Base-by-base conservation (phyloP, 2,888 invertebrate genomes). In the Brachylomia viminalis region DNA sequence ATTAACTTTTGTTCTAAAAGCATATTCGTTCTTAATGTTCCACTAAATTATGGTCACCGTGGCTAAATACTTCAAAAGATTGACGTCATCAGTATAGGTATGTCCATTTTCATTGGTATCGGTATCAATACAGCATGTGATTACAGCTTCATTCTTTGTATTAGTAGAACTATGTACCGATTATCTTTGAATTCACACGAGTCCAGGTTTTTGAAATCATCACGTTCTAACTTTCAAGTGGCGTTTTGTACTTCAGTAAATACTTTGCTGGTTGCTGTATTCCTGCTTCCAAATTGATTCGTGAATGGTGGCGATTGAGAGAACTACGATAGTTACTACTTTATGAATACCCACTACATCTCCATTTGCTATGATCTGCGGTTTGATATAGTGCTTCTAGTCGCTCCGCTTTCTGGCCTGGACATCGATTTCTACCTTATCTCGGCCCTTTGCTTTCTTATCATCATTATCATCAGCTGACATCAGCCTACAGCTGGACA, bases 41-140 rank as follows among this genome's bases (percentile, higher is more conserved):
- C 38, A 72, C 75, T 80, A 71, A 77, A 75, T 73, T 88, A 91
- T 86, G 84, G 82, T 77, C 54, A 77, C 88, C 83, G 87, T 82
- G 78, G 81, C 91, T 85, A 89, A 92, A 91, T 88, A 67, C 82
- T 86, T 84, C 88, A 88, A 89, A 88, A 86, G 84, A 82, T 88
- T 89, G 90, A 91, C 90, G 91, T 91, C 90, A 91, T 78, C 80
- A 72, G 59, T 23, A 11, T 71, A 45, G 67, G 59, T 86, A 72
- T 79, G 33, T 71, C 45, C 72, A 58, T 79, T 79, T 76, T 61
- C 81, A 72, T 76, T 77, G 27, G 75, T 67, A 79, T 77, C 49
- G 59, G 49, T 77, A 80, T 83, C 75, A 65, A 76, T 72, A 76
- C 62, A 69, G 42, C 58, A 77, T 75, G 69, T 78, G 65, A 85